A percentile compares a stretch with the other conserved stretches of the same genome.
These are phyloP conservation scores for Malurus cyaneus DNA, from an alignment of 2,113 vertebrate genomes.

Conservation along the genomic window DNA sequence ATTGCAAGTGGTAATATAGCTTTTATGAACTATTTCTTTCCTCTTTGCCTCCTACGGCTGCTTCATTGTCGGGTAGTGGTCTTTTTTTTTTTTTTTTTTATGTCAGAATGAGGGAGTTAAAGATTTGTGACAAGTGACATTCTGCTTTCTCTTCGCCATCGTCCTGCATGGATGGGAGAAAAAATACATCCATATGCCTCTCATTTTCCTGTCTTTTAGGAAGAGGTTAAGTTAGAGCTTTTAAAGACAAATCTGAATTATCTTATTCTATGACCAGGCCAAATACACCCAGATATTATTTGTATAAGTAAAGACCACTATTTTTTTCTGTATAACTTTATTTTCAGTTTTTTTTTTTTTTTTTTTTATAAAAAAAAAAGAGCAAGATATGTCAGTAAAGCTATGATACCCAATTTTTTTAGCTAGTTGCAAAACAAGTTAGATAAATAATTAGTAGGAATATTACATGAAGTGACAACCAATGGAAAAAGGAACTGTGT, in stretches of 20 bases:
- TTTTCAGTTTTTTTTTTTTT: background rate
- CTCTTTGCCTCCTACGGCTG: background rate
- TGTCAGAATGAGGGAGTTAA: constrained; percentile 1
- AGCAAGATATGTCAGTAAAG: background rate
- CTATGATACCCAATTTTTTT: background rate
- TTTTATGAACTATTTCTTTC: constrained; percentile 23
- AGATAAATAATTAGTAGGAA: background rate
- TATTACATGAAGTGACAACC: background rate
- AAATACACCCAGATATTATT: background rate
- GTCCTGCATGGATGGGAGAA: background rate
- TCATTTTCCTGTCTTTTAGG: background rate
- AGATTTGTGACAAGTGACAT: background rate
- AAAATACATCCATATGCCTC: background rate
- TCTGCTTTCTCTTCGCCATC: background rate
- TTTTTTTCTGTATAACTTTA: background rate
- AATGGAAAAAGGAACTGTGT: background rate
- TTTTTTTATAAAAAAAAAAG: background rate
- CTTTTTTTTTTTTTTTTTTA: background rate
- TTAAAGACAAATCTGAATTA: background rate
- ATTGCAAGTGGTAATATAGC: background rate
- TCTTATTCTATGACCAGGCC: background rate
- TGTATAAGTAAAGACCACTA: background rate
- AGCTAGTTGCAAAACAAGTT: background rate
- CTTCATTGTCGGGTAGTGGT: background rate
- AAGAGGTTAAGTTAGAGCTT: background rate